Base-by-base conservation (phyloP, 1,140 invertebrate genomes). In the Ectropis grisescens region DNA sequence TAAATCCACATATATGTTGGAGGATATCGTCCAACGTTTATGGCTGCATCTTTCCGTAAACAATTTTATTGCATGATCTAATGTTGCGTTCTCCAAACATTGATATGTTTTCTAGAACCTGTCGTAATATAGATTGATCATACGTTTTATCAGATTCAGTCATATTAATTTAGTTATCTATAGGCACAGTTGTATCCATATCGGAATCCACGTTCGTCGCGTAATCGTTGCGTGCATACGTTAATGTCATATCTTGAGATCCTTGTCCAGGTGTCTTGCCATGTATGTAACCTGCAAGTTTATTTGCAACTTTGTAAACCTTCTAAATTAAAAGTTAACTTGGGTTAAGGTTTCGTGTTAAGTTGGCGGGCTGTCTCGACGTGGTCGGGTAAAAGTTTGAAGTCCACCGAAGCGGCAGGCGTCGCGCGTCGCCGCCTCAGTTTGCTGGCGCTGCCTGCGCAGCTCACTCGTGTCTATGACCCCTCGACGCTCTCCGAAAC, bases 361-460 rank as follows among this genome's bases (percentile, higher is more conserved):
- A 13, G n/a, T 15, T 12, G 22, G 29, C 19, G 37, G 32, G 35
- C n/a, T 26, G 34, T 60, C 62, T 58, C 53, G 56, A 66, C 43
- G 64, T 46, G 58, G 59, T 45, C 50, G 69, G 48, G 55, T 79
- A 68, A 71, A 65, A 71, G 71, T 76, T 74, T 75, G 74, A 72
- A 71, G 71, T 72, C 71, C 69, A 74, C 51, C 54, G 37, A 46
- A n/a, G n/a, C n/a, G n/a, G 51, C 39, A 54, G 50, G 58, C 56
- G 57, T 58, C 56, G 58, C 36, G 43, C 39, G 52, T 62, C 59
- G 52, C 62, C 59, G 52, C 65, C 61, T 80, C 62, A 78, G 75
- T 80, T 71, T 72, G 75, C 66, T 76, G 52, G 70, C 75, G 75
- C 66, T 66, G 50, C 48, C 58, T 66, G 75, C 69, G 71, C 68